These are phyloP conservation scores for Rhodeus uyekii DNA, from an alignment of 2,797 vertebrate genomes.

Conservation along the genomic window DNA sequence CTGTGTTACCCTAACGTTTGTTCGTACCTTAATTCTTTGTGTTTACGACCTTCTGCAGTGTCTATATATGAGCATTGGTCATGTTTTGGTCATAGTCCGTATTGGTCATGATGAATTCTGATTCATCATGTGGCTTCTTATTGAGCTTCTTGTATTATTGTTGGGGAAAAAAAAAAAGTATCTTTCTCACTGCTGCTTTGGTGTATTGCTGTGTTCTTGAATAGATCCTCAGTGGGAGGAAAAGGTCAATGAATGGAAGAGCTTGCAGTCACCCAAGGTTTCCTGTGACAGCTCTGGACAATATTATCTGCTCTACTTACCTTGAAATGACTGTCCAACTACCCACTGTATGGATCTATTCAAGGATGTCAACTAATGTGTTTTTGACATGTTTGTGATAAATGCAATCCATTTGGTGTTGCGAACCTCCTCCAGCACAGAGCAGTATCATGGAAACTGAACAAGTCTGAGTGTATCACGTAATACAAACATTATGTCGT, in stretches of 20 bases:
- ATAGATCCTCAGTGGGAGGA: constrained; percentile 21
- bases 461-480: background rate
- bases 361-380: constrained; percentile 12
- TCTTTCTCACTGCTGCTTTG: constrained; percentile 2
- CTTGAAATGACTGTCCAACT: constrained; percentile 32
- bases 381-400: constrained; percentile 16
- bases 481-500: constrained; percentile 6
- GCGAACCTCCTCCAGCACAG: background rate
- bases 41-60: background rate
- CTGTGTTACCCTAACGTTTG: background rate
- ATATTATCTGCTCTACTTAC: constrained; percentile 34
- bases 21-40: background rate
- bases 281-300: constrained; percentile 27
- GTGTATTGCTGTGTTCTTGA: background rate
- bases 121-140: background rate
- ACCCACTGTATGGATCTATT: background rate
- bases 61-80: background rate
- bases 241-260: constrained; percentile 24
- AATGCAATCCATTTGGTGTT: constrained; percentile 13
- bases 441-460: background rate
- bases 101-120: background rate
- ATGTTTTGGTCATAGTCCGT: background rate
- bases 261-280: constrained; percentile 25
- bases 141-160: constrained; percentile 5
- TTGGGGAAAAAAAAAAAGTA: background rate